phyloP scores from a whole-genome alignment of 1,140 invertebrate genomes.

The Bathynomus jamesi region DNA sequence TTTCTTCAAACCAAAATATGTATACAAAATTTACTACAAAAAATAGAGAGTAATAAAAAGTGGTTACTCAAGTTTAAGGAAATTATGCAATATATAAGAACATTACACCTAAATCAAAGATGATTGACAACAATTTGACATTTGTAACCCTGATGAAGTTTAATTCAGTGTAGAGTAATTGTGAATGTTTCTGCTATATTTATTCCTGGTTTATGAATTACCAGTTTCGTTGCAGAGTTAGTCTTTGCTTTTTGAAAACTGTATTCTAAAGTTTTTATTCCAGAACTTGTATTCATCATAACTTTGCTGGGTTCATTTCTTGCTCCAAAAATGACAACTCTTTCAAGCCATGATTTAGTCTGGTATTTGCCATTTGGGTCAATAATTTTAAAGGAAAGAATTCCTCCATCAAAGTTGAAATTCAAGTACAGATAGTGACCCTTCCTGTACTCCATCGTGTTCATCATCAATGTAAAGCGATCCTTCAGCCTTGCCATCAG shows the following conservation, averaged over 20 bases:
- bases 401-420: conserved; percentile 58
- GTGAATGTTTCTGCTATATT: conserved; percentile 71
- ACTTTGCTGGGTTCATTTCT: conserved; percentile 55
- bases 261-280: conserved; percentile 50
- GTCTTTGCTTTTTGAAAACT: conserved; percentile 51
- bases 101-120: too few relatives aligned
- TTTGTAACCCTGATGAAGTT: too few relatives aligned
- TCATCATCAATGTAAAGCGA: too few relatives aligned
- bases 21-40: too few relatives aligned
- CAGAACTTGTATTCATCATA: conserved; percentile 47
- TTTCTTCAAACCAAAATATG: too few relatives aligned
- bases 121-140: too few relatives aligned
- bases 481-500: too few relatives aligned
- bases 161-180: conserved; percentile 51
- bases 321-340: conserved; percentile 71
- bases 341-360: conserved; percentile 76
- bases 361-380: conserved; percentile 53
- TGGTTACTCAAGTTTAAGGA: too few relatives aligned
- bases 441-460: too few relatives aligned
- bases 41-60: too few relatives aligned
- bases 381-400: conserved; percentile 51
- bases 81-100: too few relatives aligned
- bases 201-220: conserved; percentile 74
- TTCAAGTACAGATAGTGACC: conserved; percentile 62
- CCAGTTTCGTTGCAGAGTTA: conserved; percentile 50